Evolutionary conservation across 2,797 vertebrate species (phyloP).

Genomic region (Argyrosomus regius): DNA sequence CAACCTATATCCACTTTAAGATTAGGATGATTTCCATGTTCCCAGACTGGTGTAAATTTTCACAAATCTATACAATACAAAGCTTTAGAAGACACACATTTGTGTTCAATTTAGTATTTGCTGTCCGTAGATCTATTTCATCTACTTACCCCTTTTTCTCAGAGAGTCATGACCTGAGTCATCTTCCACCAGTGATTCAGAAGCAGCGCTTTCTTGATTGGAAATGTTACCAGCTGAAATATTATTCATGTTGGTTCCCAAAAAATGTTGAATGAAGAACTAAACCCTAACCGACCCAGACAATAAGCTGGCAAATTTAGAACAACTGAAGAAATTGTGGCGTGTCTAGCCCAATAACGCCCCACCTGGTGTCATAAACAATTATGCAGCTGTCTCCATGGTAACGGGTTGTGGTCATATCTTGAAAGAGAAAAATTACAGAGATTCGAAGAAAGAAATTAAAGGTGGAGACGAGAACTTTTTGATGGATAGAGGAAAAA

Average conservation of each 20-base stretch:
- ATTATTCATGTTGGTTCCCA: slow-evolving; percentile 23
- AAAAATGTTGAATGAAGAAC: neutral
- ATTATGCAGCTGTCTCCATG: slow-evolving; percentile 41
- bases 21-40: neutral
- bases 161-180: slow-evolving; percentile 5
- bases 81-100: neutral
- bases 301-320: slow-evolving; percentile 8
- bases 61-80: neutral
- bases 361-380: slow-evolving; percentile 39
- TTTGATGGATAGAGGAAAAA: slow-evolving; percentile 57
- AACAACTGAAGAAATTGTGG: slow-evolving; percentile 25
- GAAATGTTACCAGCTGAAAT: slow-evolving; percentile 43
- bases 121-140: neutral
- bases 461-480: slow-evolving; percentile 54
- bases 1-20: neutral
- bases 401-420: slow-evolving; percentile 47
- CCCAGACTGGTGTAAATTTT: neutral
- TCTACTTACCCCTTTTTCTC: slow-evolving; percentile 5
- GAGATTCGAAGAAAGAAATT: slow-evolving; percentile 49
- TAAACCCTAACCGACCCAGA: neutral
- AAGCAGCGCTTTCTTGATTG: slow-evolving; percentile 19
- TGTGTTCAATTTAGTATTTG: neutral
- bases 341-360: neutral
- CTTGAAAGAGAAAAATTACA: slow-evolving; percentile 49
- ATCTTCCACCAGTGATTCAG: slow-evolving; percentile 32